Evolutionary conservation across 2,113 vertebrate species (phyloP), one percentile per base, ranked within the genome.

Genomic region (Salminus brasiliensis): DNA sequence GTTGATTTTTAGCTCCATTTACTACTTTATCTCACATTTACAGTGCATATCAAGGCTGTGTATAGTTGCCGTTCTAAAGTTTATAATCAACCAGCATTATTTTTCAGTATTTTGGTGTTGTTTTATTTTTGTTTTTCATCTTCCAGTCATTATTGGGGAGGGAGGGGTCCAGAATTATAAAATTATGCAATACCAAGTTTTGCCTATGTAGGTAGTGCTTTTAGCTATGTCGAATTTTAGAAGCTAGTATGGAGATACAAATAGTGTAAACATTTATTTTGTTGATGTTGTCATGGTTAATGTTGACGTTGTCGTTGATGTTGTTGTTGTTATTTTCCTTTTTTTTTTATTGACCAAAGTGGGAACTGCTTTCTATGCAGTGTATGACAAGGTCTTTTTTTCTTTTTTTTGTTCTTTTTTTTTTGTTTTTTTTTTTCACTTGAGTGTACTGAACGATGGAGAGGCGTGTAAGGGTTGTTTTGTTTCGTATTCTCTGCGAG

Each of bases 161-260:
- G 95, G 94, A 93, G 95, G 94, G 94, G 92, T 96, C 95, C 94
- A 96, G 96, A 98, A 95, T 96, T 96, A 96, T 96, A 96, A 93
- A 98, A 97, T 98, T 99, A 99, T 99, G 97, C 97, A 99, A 99
- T 98, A 98, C 97, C 97, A 95, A 95, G 95, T 98, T 98, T 99
- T 98, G 97, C 97, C 97, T 99, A 98, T 96, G 95, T 99, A 98
- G 96, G 96, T 99, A 97, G 96, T 97, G 96, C 96, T 99, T 98
- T 96, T 98, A 99, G 97, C 95, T 97, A 93, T 95, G 96, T 97
- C 95, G 94, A 95, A 95, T 97, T 97, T 96, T 97, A 96, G 96
- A 97, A 94, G 95, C 97, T 98, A 98, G 96, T 96, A 95, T 92
- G 94, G 95, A 97, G 95, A 96, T 96, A 93, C 85, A 89, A 53